Evolutionary conservation across 2,797 vertebrate genomes (phyloP).

Genomic region (Etheostoma nigrum): DNA sequence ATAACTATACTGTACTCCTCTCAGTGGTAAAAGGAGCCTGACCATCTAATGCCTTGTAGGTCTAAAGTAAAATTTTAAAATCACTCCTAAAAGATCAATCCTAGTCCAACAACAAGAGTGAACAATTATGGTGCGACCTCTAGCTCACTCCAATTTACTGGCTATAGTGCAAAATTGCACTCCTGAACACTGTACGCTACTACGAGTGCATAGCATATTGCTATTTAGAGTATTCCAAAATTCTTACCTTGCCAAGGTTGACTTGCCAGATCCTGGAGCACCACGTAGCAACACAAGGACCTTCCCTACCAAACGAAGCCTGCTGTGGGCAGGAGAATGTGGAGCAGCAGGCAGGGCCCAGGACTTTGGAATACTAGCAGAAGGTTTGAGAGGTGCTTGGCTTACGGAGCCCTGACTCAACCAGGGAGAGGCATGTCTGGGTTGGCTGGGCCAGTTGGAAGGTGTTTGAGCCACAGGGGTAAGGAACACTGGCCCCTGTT

Average conservation of each 20-base stretch:
- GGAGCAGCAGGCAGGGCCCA: slow-evolving; percentile 70
- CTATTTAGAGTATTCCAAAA: not conserved
- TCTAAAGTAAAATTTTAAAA: not conserved
- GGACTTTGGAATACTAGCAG: slow-evolving; percentile 82
- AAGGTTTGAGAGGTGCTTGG: slow-evolving; percentile 75
- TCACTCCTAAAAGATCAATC: not conserved
- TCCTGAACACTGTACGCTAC: not conserved
- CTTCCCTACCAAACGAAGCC: slow-evolving; percentile 84
- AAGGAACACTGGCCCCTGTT: slow-evolving; percentile 85
- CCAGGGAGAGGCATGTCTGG: slow-evolving; percentile 69
- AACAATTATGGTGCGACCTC: not conserved
- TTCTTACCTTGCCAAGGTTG: slow-evolving; percentile 92
- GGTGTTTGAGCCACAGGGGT: slow-evolving; percentile 86
- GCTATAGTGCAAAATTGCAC: not conserved
- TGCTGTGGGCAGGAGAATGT: slow-evolving; percentile 41
- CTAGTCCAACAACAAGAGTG: not conserved
- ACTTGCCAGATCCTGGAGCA: slow-evolving; percentile 96
- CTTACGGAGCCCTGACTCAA: slow-evolving; percentile 49
- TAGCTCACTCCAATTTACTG: not conserved
- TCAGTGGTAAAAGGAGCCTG: not conserved
- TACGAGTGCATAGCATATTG: not conserved
- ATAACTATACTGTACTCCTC: not conserved
- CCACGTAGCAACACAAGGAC: slow-evolving; percentile 95
- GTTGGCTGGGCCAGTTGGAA: slow-evolving; percentile 78
- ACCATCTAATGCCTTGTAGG: not conserved